Percentiles rank a stretch among this genome's conserved stretches.
Conservation (phyloP, 2,113 vertebrate species). For the Picathartes gymnocephalus region DNA sequence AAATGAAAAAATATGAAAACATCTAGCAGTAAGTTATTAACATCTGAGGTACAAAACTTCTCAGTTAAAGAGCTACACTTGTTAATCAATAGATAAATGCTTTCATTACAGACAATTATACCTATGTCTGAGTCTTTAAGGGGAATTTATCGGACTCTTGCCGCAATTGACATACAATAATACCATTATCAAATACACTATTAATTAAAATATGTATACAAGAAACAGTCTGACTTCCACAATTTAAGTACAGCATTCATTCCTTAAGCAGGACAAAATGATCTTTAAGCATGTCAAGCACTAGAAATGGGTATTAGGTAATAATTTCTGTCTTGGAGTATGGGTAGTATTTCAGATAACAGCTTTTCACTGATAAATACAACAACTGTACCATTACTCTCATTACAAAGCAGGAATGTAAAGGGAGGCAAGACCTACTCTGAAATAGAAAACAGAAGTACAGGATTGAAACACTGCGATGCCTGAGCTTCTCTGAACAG, state of each 20-base stretch:
- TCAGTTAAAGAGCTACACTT: not conserved
- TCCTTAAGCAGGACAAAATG: not conserved
- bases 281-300: not conserved
- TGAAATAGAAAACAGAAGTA: not conserved
- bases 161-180: not conserved
- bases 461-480: rapidly evolving
- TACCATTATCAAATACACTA: not conserved
- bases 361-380: not conserved
- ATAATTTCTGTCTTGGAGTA: not conserved
- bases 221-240: not conserved
- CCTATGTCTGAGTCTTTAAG: not conserved
- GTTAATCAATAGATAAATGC: not conserved
- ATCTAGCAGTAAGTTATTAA: not conserved
- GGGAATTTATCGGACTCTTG: not conserved
- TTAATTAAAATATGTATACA: not conserved
- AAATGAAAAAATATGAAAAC: not conserved
- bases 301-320: not conserved
- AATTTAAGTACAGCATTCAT: not conserved
- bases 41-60: not conserved
- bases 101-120: not conserved
- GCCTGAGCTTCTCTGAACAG: not conserved
- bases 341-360: not conserved
- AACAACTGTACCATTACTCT: not conserved
- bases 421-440: not conserved
- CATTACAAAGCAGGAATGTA: not conserved